Percentiles rank a stretch among this genome's conserved stretches.
Conservation (phyloP, 2,113 vertebrate species). For the Perca flavescens region DNA sequence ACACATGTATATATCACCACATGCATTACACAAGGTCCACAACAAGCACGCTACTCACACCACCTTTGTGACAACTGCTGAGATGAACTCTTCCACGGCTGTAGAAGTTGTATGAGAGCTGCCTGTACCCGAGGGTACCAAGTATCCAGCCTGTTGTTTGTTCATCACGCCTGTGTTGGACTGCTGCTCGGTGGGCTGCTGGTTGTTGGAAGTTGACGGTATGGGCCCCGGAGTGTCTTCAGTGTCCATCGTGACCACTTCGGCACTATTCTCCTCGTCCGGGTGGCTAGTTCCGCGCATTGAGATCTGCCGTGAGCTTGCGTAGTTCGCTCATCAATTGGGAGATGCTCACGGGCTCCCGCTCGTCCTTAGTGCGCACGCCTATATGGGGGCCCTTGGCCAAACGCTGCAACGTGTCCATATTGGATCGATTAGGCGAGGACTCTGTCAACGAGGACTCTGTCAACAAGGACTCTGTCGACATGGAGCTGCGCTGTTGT, state of each 20-base stretch:
- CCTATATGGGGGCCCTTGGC: not conserved
- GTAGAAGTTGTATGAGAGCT: too few species aligned
- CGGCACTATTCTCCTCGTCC: not conserved
- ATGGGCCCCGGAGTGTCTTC: not conserved
- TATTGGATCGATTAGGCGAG: not conserved
- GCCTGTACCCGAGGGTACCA: not conserved
- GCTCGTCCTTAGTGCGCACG: not conserved
- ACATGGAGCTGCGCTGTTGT: not conserved
- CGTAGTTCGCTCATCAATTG: not conserved
- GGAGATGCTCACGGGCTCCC: not conserved
- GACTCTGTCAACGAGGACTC: too few species aligned
- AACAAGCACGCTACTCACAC: too few species aligned
- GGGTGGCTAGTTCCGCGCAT: not conserved
- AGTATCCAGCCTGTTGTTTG: constrained; percentile 18
- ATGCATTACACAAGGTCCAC: too few species aligned
- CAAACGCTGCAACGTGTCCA: not conserved
- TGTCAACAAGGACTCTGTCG: too few species aligned
- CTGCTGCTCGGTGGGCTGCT: not conserved
- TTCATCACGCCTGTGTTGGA: not conserved
- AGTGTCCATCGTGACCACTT: not conserved
- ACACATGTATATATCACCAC: too few species aligned
- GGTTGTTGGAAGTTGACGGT: not conserved
- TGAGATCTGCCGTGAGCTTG: not conserved
- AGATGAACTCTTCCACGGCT: too few species aligned
- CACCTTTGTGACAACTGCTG: too few species aligned